Evolutionary conservation across 1,140 invertebrate species (phyloP).

Genomic region (Tetraneura akinire): DNA sequence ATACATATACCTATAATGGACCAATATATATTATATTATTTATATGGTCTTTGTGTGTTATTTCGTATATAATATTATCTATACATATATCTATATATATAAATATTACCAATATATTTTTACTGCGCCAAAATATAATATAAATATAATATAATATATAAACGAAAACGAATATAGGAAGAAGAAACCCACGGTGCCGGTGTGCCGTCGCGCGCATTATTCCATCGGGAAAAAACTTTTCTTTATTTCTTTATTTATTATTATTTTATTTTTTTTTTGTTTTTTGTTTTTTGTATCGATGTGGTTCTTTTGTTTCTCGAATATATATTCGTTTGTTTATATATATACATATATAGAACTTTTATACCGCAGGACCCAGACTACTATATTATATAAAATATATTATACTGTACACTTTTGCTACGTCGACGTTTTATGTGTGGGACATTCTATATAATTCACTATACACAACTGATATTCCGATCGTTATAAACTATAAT

Average conservation of each 20-base stretch:
- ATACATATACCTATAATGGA: not conserved
- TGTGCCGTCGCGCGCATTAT: not conserved
- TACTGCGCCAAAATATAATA: not conserved
- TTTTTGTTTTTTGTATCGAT: too few species aligned
- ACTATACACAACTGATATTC: too few species aligned
- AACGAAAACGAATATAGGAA: too few species aligned
- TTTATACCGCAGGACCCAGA: too few species aligned
- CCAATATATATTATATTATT: not conserved
- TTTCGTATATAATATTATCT: not conserved
- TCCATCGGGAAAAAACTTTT: not conserved
- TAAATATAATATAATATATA: too few species aligned
- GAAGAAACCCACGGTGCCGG: not conserved
- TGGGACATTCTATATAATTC: too few species aligned
- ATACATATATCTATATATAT: not conserved
- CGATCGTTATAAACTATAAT: too few species aligned
- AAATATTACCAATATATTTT: not conserved
- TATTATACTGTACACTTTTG: too few species aligned
- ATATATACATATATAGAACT: too few species aligned
- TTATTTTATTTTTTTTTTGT: too few species aligned
- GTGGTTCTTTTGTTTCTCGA: not conserved
- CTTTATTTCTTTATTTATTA: not conserved
- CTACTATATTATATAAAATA: too few species aligned
- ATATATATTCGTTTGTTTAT: not conserved
- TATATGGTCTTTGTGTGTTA: not conserved
- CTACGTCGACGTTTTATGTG: too few species aligned